phyloP scores from a whole-genome alignment of 2,888 invertebrate genomes.

The Zelleria hepariella region DNA sequence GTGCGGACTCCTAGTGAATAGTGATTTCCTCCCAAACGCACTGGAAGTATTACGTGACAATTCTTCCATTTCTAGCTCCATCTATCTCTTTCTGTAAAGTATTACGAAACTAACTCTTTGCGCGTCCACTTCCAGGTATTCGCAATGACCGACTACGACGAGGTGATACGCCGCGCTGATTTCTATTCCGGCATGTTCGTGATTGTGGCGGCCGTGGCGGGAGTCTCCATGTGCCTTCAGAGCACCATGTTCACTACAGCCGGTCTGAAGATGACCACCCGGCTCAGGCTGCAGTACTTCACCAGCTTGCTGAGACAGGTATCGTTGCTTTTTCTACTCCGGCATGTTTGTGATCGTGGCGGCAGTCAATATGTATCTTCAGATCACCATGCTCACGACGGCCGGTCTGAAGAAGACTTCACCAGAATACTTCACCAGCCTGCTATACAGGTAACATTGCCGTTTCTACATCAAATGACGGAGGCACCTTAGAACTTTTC shows the following conservation, averaged over 20 bases:
- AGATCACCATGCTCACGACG: constrained; percentile 75
- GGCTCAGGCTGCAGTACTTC: constrained; percentile 42
- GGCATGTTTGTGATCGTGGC: constrained; percentile 71
- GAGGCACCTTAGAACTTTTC: too few relatives aligned
- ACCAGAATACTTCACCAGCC: constrained; percentile 35
- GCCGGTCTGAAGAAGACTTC: constrained; percentile 78
- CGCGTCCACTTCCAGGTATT: constrained; percentile 9
- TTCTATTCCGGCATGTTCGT: constrained; percentile 69
- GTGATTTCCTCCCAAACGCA: too few relatives aligned
- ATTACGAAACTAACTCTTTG: too few relatives aligned
- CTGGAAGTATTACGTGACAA: too few relatives aligned
- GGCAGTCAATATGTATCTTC: constrained; percentile 66
- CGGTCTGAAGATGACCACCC: constrained; percentile 76
- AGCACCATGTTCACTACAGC: constrained; percentile 76
- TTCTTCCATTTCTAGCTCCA: too few relatives aligned
- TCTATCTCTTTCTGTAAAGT: too few relatives aligned
- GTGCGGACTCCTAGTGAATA: too few relatives aligned
- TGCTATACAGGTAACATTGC: too few relatives aligned
- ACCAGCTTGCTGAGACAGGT: constrained; percentile 54
- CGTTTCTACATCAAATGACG: too few relatives aligned
- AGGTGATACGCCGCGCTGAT: constrained; percentile 48
- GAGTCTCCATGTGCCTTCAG: constrained; percentile 70
- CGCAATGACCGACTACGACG: constrained; percentile 6
- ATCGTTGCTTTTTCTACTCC: too few relatives aligned
- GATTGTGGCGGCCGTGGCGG: constrained; percentile 67